These are phyloP conservation scores for Zaprionus davidi DNA, from an alignment of 1,140 invertebrate genomes.

Conservation along the genomic window DNA sequence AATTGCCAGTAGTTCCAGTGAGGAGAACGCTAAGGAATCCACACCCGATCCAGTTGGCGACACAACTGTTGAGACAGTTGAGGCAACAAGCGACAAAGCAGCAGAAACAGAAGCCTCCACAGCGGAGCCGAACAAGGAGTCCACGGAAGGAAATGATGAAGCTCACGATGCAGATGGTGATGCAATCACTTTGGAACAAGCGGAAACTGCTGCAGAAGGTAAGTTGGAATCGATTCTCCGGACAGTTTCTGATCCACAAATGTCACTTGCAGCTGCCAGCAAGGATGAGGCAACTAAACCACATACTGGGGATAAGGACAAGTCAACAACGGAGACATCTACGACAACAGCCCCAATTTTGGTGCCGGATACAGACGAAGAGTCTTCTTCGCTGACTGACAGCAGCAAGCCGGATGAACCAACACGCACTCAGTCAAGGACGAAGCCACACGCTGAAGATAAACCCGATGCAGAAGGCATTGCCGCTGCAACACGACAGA, in stretches of 20 bases:
- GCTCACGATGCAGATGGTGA: not conserved
- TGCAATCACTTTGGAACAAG: not conserved
- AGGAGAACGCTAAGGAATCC: slow-evolving; percentile 50
- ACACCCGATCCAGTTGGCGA: not conserved
- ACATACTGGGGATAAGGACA: slow-evolving; percentile 7
- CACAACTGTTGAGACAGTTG: not conserved
- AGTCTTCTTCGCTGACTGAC: slow-evolving; percentile 85
- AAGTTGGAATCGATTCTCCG: not conserved
- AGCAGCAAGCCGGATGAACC: slow-evolving; percentile 61
- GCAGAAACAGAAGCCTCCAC: not conserved
- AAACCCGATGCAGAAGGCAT: slow-evolving; percentile 50
- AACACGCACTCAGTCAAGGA: slow-evolving; percentile 21
- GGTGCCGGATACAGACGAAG: slow-evolving; percentile 86
- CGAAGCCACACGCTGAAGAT: slow-evolving; percentile 26
- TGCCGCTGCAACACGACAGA: slow-evolving; percentile 3
- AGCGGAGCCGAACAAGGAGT: not conserved
- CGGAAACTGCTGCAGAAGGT: slow-evolving; percentile 17
- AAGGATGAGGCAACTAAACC: slow-evolving; percentile 37
- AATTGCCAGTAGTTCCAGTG: slow-evolving; percentile 65
- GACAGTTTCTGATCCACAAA: not conserved
- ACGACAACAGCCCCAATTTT: slow-evolving; percentile 29
- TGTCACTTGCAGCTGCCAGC: not conserved
- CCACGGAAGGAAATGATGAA: not conserved
- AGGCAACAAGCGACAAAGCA: not conserved
- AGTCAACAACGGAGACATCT: slow-evolving; percentile 15